Conservation (phyloP, 2,113 vertebrate species). For the Rhinoptilus africanus region DNA sequence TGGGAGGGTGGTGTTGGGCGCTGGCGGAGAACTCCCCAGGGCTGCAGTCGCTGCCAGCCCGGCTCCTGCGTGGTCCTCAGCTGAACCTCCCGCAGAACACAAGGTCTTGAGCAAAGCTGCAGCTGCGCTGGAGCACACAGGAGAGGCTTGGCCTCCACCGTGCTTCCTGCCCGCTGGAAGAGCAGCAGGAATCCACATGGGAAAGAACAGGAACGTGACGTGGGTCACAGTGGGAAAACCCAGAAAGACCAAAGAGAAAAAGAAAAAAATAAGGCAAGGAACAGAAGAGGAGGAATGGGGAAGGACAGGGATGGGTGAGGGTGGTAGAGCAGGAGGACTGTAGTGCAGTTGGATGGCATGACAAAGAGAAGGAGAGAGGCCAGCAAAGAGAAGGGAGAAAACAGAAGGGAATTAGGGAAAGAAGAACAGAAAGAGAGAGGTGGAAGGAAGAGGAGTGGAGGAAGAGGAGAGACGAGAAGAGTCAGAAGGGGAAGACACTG, state of each 20-base stretch:
- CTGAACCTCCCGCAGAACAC: background rate
- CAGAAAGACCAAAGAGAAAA: background rate
- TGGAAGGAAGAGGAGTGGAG: background rate
- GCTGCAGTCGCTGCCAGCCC: background rate
- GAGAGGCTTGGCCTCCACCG: background rate
- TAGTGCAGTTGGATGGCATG: too few species aligned
- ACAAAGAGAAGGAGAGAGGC: background rate
- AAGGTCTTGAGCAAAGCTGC: background rate
- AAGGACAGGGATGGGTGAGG: background rate
- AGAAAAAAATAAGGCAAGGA: background rate
- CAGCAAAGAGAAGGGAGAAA: background rate
- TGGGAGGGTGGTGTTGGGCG: rapidly evolving
- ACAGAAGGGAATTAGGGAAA: background rate
- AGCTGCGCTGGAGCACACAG: rapidly evolving
- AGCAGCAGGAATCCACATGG: background rate
- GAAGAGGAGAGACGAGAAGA: background rate
- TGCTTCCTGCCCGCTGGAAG: background rate
- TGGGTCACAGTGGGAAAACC: background rate
- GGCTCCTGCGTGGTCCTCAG: background rate
- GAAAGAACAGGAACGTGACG: background rate
- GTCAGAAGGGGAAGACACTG: background rate
- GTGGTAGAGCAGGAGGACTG: background rate
- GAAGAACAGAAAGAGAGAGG: background rate
- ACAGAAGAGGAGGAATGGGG: background rate
- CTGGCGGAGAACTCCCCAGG: background rate